A percentile compares a stretch with the other conserved stretches of the same genome.
phyloP scores from a whole-genome alignment of 1,140 invertebrate genomes.

The Pemphigus obesinymphae region DNA sequence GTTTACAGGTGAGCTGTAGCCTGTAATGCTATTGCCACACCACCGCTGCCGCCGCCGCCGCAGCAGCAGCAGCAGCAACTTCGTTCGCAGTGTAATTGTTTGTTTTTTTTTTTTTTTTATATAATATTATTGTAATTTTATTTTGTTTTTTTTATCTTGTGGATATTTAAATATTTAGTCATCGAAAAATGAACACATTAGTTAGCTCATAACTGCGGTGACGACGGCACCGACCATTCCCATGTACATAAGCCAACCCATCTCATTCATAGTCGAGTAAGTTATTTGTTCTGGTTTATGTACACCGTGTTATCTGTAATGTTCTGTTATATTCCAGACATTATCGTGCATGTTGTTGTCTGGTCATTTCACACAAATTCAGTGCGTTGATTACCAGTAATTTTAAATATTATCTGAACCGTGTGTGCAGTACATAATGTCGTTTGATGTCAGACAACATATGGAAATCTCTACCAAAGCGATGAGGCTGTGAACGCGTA shows the following conservation, averaged over 20 bases:
- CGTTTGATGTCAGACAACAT: not conserved
- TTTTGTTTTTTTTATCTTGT: not conserved
- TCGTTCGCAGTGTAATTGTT: not conserved
- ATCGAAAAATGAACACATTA: not conserved
- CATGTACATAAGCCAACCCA: not conserved
- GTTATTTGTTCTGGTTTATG: not conserved
- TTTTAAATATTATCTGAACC: not conserved
- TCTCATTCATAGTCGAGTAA: not conserved
- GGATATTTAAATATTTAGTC: not conserved
- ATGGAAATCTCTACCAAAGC: not conserved
- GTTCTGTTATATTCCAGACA: not conserved
- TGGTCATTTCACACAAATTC: too few species aligned
- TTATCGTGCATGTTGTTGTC: too few species aligned
- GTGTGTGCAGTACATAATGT: not conserved
- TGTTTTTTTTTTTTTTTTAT: not conserved
- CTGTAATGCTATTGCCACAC: not conserved
- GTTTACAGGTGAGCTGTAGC: not conserved
- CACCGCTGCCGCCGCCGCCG: not conserved
- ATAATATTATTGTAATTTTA: not conserved
- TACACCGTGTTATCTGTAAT: not conserved
- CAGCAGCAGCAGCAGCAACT: not conserved
- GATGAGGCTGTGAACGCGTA: not conserved
- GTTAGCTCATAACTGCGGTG: not conserved
- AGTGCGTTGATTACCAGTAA: too few species aligned
- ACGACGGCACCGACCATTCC: not conserved